phyloP scores from a whole-genome alignment of 2,113 vertebrate species.

The Herpailurus yagouaroundi region DNA sequence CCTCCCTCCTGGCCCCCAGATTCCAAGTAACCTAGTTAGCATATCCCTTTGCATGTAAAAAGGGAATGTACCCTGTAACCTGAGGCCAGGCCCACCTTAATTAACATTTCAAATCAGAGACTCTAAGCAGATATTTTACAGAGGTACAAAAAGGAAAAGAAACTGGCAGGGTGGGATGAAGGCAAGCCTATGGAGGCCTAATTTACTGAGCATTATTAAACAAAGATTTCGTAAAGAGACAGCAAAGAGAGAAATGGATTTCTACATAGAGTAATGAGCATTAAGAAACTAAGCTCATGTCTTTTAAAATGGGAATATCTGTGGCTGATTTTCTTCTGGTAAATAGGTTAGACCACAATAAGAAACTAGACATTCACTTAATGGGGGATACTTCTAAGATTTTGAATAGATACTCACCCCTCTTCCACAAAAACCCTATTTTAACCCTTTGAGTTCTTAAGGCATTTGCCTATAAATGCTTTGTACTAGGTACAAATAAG shows the following conservation, averaged over 20 bases:
- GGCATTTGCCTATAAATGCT: neutral
- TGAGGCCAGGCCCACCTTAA: conserved; percentile 82
- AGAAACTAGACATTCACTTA: conserved; percentile 8
- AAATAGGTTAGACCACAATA: conserved; percentile 24
- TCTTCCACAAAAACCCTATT: neutral
- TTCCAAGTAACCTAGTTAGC: conserved; percentile 78
- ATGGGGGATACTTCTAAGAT: neutral
- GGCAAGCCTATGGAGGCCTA: conserved; percentile 79
- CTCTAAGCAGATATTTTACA: conserved; percentile 71
- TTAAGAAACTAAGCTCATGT: conserved; percentile 62
- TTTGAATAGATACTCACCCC: neutral
- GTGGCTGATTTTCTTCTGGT: conserved; percentile 52
- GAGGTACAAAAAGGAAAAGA: conserved; percentile 67
- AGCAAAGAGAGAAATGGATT: conserved; percentile 76
- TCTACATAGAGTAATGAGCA: conserved; percentile 63
- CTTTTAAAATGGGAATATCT: conserved; percentile 62
- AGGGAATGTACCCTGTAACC: conserved; percentile 77
- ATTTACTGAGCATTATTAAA: conserved; percentile 82
- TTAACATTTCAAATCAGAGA: conserved; percentile 83
- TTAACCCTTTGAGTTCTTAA: conserved; percentile 24
- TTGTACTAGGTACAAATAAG: neutral
- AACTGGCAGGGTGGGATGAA: conserved; percentile 75
- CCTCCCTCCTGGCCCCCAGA: conserved; percentile 67
- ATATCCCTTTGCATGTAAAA: conserved; percentile 83
- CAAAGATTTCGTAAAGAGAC: conserved; percentile 78